A percentile compares a stretch with the other conserved stretches of the same genome.
These are phyloP conservation scores for Malacoraja senta DNA, from an alignment of 2,797 vertebrate genomes.

Conservation along the genomic window DNA sequence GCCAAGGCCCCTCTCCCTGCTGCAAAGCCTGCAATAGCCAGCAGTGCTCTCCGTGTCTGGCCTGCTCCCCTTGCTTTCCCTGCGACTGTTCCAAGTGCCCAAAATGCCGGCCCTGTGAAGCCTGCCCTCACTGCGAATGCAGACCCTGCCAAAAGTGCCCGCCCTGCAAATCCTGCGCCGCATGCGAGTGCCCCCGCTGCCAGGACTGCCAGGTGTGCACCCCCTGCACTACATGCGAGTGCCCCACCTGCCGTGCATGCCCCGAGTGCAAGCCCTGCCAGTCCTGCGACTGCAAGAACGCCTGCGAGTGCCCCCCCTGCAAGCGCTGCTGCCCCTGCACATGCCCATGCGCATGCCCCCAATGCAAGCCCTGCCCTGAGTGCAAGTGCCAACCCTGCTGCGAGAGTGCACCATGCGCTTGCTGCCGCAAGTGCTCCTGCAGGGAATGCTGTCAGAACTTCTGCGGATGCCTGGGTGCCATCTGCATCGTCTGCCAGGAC, in stretches of 20 bases:
- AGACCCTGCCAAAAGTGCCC: background rate
- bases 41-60: background rate
- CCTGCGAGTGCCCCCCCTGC: background rate
- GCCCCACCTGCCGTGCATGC: background rate
- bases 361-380: background rate
- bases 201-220: constrained; percentile 2
- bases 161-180: background rate
- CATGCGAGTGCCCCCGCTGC: background rate
- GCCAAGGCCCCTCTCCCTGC: background rate
- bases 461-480: background rate
- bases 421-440: background rate
- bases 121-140: background rate
- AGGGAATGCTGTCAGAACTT: background rate
- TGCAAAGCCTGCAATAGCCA: background rate
- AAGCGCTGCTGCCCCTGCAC: background rate
- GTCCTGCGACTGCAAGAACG: background rate
- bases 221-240: background rate
- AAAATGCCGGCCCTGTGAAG: background rate
- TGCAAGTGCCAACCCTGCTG: background rate
- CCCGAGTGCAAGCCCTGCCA: background rate
- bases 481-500: too few relatives aligned
- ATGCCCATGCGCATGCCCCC: background rate
- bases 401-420: background rate
- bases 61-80: background rate
- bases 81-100: background rate